Percentiles rank a stretch among this genome's conserved stretches.
Conservation (phyloP, 2,797 vertebrate genomes). For the Oophaga sylvatica region DNA sequence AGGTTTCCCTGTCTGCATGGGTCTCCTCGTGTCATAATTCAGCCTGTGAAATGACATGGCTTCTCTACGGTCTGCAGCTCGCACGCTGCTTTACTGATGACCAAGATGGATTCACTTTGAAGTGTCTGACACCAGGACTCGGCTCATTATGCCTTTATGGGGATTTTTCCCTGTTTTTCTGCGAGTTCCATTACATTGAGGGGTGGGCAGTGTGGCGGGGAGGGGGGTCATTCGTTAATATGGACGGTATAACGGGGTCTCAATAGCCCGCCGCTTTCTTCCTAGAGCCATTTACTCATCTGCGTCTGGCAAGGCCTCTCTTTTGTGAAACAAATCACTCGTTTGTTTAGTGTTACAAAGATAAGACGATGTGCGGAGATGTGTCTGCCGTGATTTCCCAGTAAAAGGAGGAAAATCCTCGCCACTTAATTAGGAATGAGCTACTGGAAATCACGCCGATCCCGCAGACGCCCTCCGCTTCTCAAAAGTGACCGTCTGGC, state of each 20-base stretch:
- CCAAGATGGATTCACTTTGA: conserved; percentile 39
- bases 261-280: conserved; percentile 32
- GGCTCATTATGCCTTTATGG: neutral
- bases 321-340: conserved; percentile 48
- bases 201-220: neutral
- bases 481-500: conserved; percentile 9
- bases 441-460: conserved; percentile 33
- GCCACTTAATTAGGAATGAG: conserved; percentile 29
- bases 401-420: conserved; percentile 46
- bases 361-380: conserved; percentile 53
- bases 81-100: conserved; percentile 40
- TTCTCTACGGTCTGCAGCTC: conserved; percentile 28
- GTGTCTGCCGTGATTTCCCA: conserved; percentile 51
- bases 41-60: conserved; percentile 21
- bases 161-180: conserved; percentile 24
- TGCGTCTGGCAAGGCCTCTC: conserved; percentile 42
- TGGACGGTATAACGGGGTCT: conserved; percentile 41
- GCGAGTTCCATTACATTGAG: neutral
- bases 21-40: neutral
- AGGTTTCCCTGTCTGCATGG: neutral
- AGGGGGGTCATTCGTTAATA: conserved; percentile 38
- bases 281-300: conserved; percentile 36
- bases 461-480: neutral
- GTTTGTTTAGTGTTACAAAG: conserved; percentile 55
- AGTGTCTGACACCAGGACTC: conserved; percentile 7